Evolutionary conservation across 2,888 invertebrate genomes (phyloP), one percentile per base, ranked within the genome.

Genomic region (Orthonychiurus folsomi): DNA sequence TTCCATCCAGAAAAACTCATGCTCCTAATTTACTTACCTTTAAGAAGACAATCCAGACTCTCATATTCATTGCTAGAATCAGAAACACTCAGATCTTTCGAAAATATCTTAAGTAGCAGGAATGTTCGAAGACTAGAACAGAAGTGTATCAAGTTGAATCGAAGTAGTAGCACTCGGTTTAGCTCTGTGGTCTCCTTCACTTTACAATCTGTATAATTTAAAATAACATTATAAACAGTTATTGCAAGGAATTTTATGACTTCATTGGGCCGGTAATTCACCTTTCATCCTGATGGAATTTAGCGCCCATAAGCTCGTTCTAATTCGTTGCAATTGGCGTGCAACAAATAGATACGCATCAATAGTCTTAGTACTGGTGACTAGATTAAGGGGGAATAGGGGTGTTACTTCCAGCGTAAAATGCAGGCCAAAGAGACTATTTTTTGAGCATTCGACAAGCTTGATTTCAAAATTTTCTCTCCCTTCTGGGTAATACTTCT

Each of bases 401-500:
- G 67, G 64, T 1, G 60, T 62, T 1, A 67, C 65, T 24, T 50
- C 50, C 54, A 70, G 63, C 9, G 61, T 63, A 56, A 61, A 70
- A 20, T 66, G 59, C 23, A 59, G 56, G 58, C 66, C 60, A 37
- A 15, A 37, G 9, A 15, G 5, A 15, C 15, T 37, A 26, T 24
- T 50, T 1, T 27, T 21, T 1, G 59, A 15, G 26, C 66, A 66
- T 18, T 65, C 18, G 20, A 52, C 50, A 28, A 69, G 64, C 12
- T 66, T 60, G 27, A 69, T 65, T 3, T 63, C 61, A 47, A 69
- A 67, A 52, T 57, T 59, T 0, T 67, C 68, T 58, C 70, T 27
- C 20, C 67, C 70, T 54, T 65, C 65, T 2, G 70, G 70, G 50
- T 70, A 70, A 37, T 65, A 70, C 15, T 69, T 65, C 50, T 60